phyloP scores from a whole-genome alignment of 2,888 invertebrate species.

The Baccha elongata region DNA sequence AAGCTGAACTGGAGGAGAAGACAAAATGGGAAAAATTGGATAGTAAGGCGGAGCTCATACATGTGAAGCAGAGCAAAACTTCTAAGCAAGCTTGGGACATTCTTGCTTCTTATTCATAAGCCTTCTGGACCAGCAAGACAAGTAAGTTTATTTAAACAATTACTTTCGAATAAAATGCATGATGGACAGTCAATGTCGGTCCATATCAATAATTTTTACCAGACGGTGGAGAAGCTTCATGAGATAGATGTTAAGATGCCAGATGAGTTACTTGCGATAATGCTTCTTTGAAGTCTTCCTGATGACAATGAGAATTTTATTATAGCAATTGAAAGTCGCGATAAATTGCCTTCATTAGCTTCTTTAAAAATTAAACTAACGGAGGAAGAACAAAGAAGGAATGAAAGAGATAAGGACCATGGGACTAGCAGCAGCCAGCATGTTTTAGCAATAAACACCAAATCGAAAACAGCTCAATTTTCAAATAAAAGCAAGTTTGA shows the following conservation, averaged over 20 bases:
- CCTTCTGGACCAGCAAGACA: conserved; percentile 4
- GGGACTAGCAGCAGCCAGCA: conserved; percentile 5
- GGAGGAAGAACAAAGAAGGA: conserved; percentile 12
- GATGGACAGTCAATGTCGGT: not conserved
- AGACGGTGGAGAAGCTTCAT: not conserved
- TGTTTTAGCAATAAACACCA: conserved; percentile 4
- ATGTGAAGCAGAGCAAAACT: not conserved
- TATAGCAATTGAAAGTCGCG: conserved; percentile 7
- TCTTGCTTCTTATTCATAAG: not conserved
- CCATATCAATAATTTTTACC: conserved; percentile 13
- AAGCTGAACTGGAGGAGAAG: not conserved
- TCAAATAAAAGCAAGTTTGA: not conserved
- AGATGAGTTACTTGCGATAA: conserved; percentile 18
- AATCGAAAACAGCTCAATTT: no score
- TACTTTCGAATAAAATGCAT: not conserved
- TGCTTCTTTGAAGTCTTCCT: conserved; percentile 21
- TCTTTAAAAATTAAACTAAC: conserved; percentile 1
- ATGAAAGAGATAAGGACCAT: conserved; percentile 7
- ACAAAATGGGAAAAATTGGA: not conserved
- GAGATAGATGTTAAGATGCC: conserved; percentile 3
- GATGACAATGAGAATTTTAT: conserved; percentile 6
- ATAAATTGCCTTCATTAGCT: not conserved
- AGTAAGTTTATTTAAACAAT: conserved; percentile 5
- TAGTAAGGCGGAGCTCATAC: conserved; percentile 1
- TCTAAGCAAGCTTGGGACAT: not conserved